Evolutionary conservation across 2,797 vertebrate species (phyloP).

Genomic region (Poecilia velifera): DNA sequence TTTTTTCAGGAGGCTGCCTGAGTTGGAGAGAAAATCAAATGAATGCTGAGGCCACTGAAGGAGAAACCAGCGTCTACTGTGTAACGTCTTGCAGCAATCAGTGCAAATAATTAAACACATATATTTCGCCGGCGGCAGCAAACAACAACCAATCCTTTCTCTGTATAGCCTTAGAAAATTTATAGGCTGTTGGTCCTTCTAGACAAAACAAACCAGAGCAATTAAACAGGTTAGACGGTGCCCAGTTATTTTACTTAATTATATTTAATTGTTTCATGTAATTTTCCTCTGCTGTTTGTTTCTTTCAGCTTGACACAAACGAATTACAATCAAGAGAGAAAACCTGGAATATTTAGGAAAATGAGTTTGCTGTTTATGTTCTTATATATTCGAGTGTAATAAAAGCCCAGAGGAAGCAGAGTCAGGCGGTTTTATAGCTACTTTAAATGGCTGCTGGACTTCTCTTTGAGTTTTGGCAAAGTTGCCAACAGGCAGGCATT

Average conservation of each 20-base stretch:
- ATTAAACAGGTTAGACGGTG: not conserved
- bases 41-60: not conserved
- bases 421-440: not conserved
- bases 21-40: constrained; percentile 2
- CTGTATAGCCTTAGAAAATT: constrained; percentile 5
- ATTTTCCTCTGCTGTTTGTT: not conserved
- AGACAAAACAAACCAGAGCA: constrained; percentile 1
- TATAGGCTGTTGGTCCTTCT: constrained; percentile 8
- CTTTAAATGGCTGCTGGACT: not conserved
- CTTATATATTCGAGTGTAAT: not conserved
- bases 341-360: constrained; percentile 1
- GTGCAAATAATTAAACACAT: constrained; percentile 19
- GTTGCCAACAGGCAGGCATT: constrained; percentile 12
- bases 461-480: constrained; percentile 13
- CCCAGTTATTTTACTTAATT: not conserved
- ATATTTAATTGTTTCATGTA: not conserved
- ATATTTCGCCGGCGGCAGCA: constrained; percentile 17
- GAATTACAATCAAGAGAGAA: not conserved
- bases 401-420: not conserved
- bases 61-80: not conserved
- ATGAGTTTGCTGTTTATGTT: not conserved
- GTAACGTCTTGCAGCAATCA: constrained; percentile 11
- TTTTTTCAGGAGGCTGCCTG: not conserved
- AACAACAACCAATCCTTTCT: constrained; percentile 10
- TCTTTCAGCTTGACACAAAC: not conserved